phyloP scores from a whole-genome alignment of 2,113 vertebrate genomes.

The Alethe castanea region DNA sequence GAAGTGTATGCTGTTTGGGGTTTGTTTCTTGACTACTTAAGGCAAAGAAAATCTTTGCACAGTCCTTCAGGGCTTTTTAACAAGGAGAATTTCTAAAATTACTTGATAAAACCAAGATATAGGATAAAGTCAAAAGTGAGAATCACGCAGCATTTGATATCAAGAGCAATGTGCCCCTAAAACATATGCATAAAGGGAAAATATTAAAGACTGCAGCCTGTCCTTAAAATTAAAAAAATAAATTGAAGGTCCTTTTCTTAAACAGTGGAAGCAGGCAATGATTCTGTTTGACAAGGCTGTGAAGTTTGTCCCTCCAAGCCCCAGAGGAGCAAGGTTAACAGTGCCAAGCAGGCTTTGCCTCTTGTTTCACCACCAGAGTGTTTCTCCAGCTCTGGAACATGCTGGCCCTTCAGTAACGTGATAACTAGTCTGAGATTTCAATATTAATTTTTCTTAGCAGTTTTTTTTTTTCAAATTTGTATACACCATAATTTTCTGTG shows the following conservation, averaged over 20 bases:
- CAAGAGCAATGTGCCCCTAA: not conserved
- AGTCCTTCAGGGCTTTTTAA: not conserved
- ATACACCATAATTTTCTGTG: not conserved
- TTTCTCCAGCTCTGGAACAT: not conserved
- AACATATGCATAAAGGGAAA: not conserved
- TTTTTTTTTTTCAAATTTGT: not conserved
- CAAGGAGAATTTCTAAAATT: not conserved
- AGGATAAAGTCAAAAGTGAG: not conserved
- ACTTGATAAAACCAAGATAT: not conserved
- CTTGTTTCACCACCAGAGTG: not conserved
- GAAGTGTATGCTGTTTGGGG: not conserved
- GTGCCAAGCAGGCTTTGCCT: not conserved
- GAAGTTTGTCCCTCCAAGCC: not conserved
- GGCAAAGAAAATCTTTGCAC: not conserved
- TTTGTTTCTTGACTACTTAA: not conserved
- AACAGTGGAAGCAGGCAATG: not conserved
- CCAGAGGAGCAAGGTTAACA: not conserved
- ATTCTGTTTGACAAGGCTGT: not conserved
- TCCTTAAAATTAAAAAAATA: not conserved
- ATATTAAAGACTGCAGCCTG: not conserved
- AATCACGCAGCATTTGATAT: not conserved
- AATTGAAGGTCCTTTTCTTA: not conserved
- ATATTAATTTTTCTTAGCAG: not conserved
- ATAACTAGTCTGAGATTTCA: not conserved
- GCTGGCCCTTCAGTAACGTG: rapidly evolving